phyloP scores from a whole-genome alignment of 2,797 vertebrate species.

The Acrossocheilus wenchowensis region DNA sequence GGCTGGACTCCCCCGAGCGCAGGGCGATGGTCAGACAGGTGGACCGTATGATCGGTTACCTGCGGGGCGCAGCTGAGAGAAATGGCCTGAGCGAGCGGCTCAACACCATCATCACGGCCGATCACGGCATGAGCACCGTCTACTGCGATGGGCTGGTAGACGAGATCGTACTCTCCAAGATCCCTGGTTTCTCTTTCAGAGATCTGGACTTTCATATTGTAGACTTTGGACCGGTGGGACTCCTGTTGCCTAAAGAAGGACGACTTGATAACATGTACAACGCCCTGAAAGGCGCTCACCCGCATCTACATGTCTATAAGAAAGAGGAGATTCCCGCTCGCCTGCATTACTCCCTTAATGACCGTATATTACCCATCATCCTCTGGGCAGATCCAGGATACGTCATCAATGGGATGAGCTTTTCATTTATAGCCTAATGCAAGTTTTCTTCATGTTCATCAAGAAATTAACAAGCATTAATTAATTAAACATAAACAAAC shows the following conservation, averaged over 20 bases:
- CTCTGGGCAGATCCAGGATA: slow-evolving; percentile 86
- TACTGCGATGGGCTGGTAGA: slow-evolving; percentile 64
- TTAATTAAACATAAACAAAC: not conserved
- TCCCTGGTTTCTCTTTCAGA: slow-evolving; percentile 81
- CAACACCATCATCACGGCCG: slow-evolving; percentile 88
- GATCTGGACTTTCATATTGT: slow-evolving; percentile 88
- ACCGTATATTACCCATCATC: slow-evolving; percentile 85
- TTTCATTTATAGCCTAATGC: not conserved
- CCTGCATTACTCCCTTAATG: slow-evolving; percentile 80
- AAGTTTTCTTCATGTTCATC: not conserved
- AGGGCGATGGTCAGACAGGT: slow-evolving; percentile 84
- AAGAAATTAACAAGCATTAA: not conserved
- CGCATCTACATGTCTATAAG: slow-evolving; percentile 86
- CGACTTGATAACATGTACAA: slow-evolving; percentile 83
- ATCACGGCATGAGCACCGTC: slow-evolving; percentile 89
- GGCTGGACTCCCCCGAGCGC: slow-evolving; percentile 83
- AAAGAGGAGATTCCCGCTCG: slow-evolving; percentile 84
- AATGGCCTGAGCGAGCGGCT: slow-evolving; percentile 72
- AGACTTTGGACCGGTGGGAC: slow-evolving; percentile 87
- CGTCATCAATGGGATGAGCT: slow-evolving; percentile 88
- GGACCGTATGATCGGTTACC: slow-evolving; percentile 86
- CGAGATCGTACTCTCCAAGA: slow-evolving; percentile 75
- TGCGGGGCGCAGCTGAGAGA: slow-evolving; percentile 70
- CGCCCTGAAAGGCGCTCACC: slow-evolving; percentile 81
- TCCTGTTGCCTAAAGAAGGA: slow-evolving; percentile 88